A percentile compares a stretch with the other conserved stretches of the same genome.
phyloP scores from a whole-genome alignment of 2,113 vertebrate genomes.

The Brienomyrus longianalis region DNA sequence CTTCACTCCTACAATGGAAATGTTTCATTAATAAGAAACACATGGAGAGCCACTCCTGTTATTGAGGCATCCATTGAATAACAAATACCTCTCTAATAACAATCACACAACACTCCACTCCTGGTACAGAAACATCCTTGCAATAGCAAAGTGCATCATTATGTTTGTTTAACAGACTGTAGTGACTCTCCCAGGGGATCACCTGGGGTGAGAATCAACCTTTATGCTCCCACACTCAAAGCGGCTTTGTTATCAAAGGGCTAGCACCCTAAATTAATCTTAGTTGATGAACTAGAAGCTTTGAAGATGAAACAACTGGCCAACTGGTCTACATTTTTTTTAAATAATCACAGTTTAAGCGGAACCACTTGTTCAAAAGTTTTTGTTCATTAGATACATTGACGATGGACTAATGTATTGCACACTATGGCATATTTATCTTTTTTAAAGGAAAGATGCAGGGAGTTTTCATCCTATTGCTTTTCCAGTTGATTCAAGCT shows the following conservation, averaged over 20 bases:
- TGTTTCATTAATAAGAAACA: not conserved
- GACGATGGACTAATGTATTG: not conserved
- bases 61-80: not conserved
- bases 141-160: not conserved
- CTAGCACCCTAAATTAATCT: not conserved
- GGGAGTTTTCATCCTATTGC: not conserved
- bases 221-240: not conserved
- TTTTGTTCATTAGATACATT: not conserved
- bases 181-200: not conserved
- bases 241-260: not conserved
- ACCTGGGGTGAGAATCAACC: not conserved
- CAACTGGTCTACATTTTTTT: not conserved
- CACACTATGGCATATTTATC: not conserved
- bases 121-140: not conserved
- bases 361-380: not conserved
- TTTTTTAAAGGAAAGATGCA: not conserved
- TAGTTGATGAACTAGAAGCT: not conserved
- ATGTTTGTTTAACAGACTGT: not conserved
- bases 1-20: not conserved
- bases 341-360: not conserved
- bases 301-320: not conserved
- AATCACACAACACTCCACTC: not conserved
- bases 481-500: not conserved
- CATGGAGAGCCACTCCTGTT: not conserved
- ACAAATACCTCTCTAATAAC: slow-evolving; percentile 8